Evolutionary conservation across 1,140 invertebrate species (phyloP), one percentile per base, ranked within the genome.

Genomic region (Leptinotarsa undecemlineata): DNA sequence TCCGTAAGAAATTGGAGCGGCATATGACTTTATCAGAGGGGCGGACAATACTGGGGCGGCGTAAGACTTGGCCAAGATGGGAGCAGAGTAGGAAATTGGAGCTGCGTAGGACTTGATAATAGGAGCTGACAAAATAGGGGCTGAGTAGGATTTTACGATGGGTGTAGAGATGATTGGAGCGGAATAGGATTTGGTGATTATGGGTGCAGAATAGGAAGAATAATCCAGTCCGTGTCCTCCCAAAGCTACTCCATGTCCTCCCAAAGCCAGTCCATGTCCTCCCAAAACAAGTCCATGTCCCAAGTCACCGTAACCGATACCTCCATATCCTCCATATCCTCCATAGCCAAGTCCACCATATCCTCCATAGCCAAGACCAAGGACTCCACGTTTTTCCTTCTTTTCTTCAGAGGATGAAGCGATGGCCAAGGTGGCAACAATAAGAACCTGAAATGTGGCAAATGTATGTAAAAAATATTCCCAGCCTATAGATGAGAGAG

Each of bases 361-460:
- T 6, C 74, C 77, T 33, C 26, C 76, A 47, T 68, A 72, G 14
- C 76, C 77, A 8, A 78, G 68, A 15, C 77, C 77, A 15, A 78
- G 62, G 48, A 78, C 47, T n/a, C 79, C 79, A 14, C 79, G 72
- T 68, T 80, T 80, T 61, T 78, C 71, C 71, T 78, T 78, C 61
- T 74, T 76, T 20, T 74, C 70, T 60, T 76, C 79, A 26, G 57
- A 63, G 62, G 78, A 77, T 21, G 57, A 63, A 57, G 64, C 75
- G 48, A 76, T 72, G 21, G 77, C 77, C 68, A 77, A 68, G 19
- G 71, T 63, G 71, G 74, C 77, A 51, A 74, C 70, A 15, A 77
- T 4, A 47, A 77, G 70, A 19, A 79, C 60, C 78, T 79, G 62
- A 4, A 70, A 72, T 42, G 1, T 42, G 33, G 8, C 33, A 42